Base-by-base conservation (phyloP, 2,888 invertebrate species). In the Cosmia pyralina region DNA sequence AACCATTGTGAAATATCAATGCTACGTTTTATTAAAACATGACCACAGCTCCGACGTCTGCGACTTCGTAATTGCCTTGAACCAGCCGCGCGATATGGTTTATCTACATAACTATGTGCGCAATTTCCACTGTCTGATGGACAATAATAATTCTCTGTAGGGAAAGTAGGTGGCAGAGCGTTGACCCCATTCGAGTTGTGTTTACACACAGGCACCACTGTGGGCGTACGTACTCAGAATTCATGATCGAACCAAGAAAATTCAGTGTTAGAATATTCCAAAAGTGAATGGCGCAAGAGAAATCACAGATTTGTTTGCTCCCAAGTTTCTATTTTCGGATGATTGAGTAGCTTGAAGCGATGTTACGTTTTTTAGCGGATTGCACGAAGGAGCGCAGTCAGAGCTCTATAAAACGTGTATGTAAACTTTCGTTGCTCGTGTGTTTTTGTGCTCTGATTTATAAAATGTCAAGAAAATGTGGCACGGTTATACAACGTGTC, bases 101-200 rank as follows among this genome's bases (percentile, higher is more conserved):
- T 85, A 85, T 82, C 76, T 75, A 69, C 70, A 85, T 81, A 71
- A 50, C 60, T 85, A 75, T 85, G 75, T 81, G 79, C 76, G 69
- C 74, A 83, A 85, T 88, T 81, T 83, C 66, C 78, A 82, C 79
- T 83, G 85, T 83, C 73, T 82, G 72, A 82, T 83, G 81, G 79
- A 86, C 85, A 85, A 81, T 87, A 86, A 90, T 83, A 86, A 83
- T 87, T 85, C 83, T 85, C 78, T 80, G 89, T 76, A 80, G 84
- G 90, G 93, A 94, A 94, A 94, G 94, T 93, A 92, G 92, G 91
- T 90, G 88, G 87, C 82, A 91, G 93, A 87, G 82, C 92, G 89
- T 90, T 89, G 94, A 93, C 94, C 93, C 85, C 79, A 81, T 85
- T 88, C 67, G 74, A 79, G 77, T 72, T 72, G 76, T 86, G 82